These are phyloP conservation scores for Ageneiosus marmoratus DNA, from an alignment of 2,113 vertebrate genomes.

Conservation along the genomic window DNA sequence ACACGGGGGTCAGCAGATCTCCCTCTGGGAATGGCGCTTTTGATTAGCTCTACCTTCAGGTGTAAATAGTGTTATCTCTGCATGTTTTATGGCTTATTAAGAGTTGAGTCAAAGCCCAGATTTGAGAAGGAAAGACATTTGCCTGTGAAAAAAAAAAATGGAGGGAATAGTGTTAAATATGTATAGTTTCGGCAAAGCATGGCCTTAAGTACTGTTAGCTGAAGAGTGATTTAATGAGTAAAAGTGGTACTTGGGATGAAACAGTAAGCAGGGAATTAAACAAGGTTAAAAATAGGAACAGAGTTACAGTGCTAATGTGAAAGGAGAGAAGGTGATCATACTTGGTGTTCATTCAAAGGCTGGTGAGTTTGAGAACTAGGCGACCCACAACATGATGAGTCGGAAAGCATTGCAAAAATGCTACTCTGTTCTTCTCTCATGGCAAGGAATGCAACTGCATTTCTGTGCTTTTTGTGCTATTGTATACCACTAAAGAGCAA, in stretches of 20 bases:
- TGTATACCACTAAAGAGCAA: slow-evolving; percentile 42
- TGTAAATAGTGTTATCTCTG: slow-evolving; percentile 48
- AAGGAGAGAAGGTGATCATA: slow-evolving; percentile 26
- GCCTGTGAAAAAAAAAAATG: background rate
- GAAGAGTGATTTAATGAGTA: slow-evolving; percentile 42
- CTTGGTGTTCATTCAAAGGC: slow-evolving; percentile 11
- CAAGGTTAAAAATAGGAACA: slow-evolving; percentile 27
- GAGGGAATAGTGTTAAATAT: slow-evolving; percentile 21
- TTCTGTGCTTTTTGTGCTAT: slow-evolving; percentile 16
- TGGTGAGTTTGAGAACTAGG: background rate
- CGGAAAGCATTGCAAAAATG: slow-evolving; percentile 37
- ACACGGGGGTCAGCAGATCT: slow-evolving; percentile 8
- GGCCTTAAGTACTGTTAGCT: slow-evolving; percentile 35
- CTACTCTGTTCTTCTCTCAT: slow-evolving; percentile 20
- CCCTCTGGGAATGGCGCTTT: slow-evolving; percentile 35
- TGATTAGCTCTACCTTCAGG: slow-evolving; percentile 43
- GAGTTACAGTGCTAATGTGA: background rate
- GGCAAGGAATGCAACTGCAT: slow-evolving; percentile 20
- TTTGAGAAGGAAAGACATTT: slow-evolving; percentile 2
- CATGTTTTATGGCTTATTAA: slow-evolving; percentile 39
- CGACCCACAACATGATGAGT: background rate
- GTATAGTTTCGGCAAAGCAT: slow-evolving; percentile 15
- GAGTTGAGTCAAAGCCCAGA: slow-evolving; percentile 7
- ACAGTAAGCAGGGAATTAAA: slow-evolving; percentile 22
- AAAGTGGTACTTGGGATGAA: slow-evolving; percentile 20